Conservation (phyloP, 2,113 vertebrate species). For the Cryptotis parvus region DNA sequence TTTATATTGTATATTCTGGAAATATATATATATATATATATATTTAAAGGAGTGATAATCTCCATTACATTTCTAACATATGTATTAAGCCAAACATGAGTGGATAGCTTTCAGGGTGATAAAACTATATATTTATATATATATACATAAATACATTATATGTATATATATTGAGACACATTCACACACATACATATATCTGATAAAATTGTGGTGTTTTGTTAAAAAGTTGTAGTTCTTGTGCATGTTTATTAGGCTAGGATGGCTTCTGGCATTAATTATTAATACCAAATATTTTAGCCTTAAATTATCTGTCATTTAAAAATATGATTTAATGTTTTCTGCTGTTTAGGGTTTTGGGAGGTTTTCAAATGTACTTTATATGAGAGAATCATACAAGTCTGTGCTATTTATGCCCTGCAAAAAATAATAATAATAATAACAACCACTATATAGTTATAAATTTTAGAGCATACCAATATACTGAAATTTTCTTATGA, state of each 20-base stretch:
- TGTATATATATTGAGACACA: background rate
- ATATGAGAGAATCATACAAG: slow-evolving; percentile 83
- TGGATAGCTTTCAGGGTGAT: slow-evolving; percentile 82
- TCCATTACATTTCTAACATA: slow-evolving; percentile 78
- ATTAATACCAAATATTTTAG: slow-evolving; percentile 86
- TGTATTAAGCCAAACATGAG: slow-evolving; percentile 78
- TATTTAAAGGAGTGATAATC: slow-evolving; percentile 79
- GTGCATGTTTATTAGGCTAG: slow-evolving; percentile 93
- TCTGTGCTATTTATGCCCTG: slow-evolving; percentile 77
- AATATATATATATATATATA: no score
- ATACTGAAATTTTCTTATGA: slow-evolving; percentile 25
- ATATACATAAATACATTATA: background rate
- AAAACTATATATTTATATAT: slow-evolving; percentile 31
- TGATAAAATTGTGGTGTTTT: slow-evolving; percentile 86
- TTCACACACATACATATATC: slow-evolving; percentile 79
- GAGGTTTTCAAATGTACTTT: slow-evolving; percentile 81
- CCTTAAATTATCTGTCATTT: slow-evolving; percentile 93
- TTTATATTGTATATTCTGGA: slow-evolving; percentile 90
- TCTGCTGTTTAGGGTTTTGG: slow-evolving; percentile 83
- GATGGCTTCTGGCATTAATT: slow-evolving; percentile 81
- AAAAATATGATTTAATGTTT: slow-evolving; percentile 89
- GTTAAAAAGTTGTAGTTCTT: slow-evolving; percentile 90
- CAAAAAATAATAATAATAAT: slow-evolving; percentile 66
- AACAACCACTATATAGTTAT: slow-evolving; percentile 67
- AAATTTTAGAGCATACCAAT: slow-evolving; percentile 66